These are phyloP conservation scores for Goniozus legneri DNA, from an alignment of 1,140 invertebrate species.

Conservation along the genomic window DNA sequence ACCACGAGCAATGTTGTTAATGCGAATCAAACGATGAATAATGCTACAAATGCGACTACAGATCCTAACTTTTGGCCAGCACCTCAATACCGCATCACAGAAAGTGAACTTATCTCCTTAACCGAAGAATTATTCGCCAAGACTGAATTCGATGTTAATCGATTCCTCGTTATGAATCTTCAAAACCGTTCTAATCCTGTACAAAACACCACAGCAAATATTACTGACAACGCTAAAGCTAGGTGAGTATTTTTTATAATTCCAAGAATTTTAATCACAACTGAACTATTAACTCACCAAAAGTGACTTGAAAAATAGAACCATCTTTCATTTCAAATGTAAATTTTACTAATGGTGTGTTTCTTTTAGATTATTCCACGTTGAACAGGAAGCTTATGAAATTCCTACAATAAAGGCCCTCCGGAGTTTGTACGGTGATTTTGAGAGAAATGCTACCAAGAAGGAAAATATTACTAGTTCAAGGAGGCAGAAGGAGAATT, in stretches of 20 bases:
- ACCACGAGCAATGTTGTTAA: no score
- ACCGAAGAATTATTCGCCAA: slow-evolving; percentile 44
- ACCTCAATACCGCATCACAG: slow-evolving; percentile 24
- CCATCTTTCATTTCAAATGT: neutral
- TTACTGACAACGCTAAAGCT: slow-evolving; percentile 36
- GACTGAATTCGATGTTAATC: slow-evolving; percentile 34
- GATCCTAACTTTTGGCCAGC: neutral
- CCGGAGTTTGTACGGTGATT: slow-evolving; percentile 67
- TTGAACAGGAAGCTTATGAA: slow-evolving; percentile 25
- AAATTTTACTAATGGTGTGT: neutral
- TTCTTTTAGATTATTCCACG: slow-evolving; percentile 41
- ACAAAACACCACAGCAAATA: slow-evolving; percentile 14
- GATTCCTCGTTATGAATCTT: slow-evolving; percentile 41
- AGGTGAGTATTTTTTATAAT: no score
- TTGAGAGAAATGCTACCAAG: slow-evolving; percentile 64
- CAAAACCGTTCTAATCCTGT: slow-evolving; percentile 32
- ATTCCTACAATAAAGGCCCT: slow-evolving; percentile 59
- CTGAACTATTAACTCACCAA: no score
- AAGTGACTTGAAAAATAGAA: neutral
- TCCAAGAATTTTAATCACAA: no score
- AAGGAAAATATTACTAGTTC: slow-evolving; percentile 70
- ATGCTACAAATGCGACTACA: neutral
- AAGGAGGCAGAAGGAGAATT: slow-evolving; percentile 56
- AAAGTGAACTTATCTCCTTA: slow-evolving; percentile 35
- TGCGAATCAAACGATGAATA: neutral